These are phyloP conservation scores for rat (Rattus norvegicus) DNA, from an alignment of 2,113 vertebrate genomes.

Conservation along the genomic window DNA sequence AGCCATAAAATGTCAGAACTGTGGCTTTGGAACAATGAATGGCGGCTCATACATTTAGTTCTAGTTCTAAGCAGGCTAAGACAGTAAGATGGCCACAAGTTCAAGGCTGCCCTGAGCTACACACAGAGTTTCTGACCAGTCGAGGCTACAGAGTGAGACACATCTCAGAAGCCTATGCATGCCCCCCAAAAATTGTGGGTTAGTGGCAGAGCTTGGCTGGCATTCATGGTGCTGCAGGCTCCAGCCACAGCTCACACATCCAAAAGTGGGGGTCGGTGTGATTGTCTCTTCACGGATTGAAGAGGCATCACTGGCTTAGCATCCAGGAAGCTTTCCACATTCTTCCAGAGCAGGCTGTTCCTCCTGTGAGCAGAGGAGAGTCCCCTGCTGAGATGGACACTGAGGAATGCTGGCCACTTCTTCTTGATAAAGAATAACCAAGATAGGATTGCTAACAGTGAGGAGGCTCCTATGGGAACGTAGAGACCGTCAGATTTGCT, in stretches of 20 bases:
- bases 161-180: neutral
- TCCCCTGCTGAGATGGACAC: neutral
- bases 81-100: neutral
- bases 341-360: neutral
- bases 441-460: neutral
- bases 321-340: neutral
- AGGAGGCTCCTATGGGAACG: neutral
- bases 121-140: neutral
- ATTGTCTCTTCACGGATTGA: neutral
- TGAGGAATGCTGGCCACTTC: neutral
- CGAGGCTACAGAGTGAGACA: neutral
- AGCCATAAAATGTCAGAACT: neutral
- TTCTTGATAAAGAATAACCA: constrained; percentile 7
- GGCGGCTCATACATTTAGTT: neutral
- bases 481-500: neutral
- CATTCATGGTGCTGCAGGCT: neutral
- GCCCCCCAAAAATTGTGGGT: neutral
- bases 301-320: neutral
- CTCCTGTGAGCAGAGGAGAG: neutral
- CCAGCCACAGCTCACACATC: neutral
- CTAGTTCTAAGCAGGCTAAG: neutral
- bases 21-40: neutral
- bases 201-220: neutral
- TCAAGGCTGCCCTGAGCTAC: neutral
- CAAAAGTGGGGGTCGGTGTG: neutral